These are phyloP conservation scores for Leptatherina wallacei DNA, from an alignment of 2,797 vertebrate species.

Conservation along the genomic window DNA sequence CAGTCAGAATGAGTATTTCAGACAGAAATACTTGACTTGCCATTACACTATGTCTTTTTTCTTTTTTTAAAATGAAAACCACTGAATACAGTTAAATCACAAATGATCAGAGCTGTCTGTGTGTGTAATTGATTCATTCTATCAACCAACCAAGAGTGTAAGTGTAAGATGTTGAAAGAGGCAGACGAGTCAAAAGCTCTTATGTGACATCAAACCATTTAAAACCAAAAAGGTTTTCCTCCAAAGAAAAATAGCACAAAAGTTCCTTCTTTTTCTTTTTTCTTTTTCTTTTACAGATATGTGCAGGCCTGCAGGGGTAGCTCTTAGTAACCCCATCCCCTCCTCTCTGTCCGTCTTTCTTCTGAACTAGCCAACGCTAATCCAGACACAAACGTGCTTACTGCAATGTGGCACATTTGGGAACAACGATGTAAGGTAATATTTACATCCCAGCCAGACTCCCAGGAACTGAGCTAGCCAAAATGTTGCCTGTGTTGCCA, in stretches of 20 bases:
- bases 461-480: conserved; percentile 39
- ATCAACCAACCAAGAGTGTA: conserved; percentile 35
- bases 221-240: background rate
- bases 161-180: background rate
- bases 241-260: background rate
- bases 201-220: background rate
- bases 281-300: background rate
- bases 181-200: background rate
- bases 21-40: conserved; percentile 32
- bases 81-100: conserved; percentile 53
- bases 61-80: conserved; percentile 65
- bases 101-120: conserved; percentile 24
- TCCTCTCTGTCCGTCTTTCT: conserved; percentile 30
- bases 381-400: conserved; percentile 79
- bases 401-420: conserved; percentile 74
- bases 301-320: background rate
- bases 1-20: conserved; percentile 31
- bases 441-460: conserved; percentile 80
- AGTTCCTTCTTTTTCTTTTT: background rate
- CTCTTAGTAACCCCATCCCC: conserved; percentile 7
- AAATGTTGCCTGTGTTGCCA: conserved; percentile 34
- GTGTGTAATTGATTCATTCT: background rate
- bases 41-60: background rate
- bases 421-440: conserved; percentile 73
- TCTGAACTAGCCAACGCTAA: conserved; percentile 74